These are phyloP conservation scores for Chaenocephalus aceratus DNA, from an alignment of 2,113 vertebrate species.

Conservation along the genomic window DNA sequence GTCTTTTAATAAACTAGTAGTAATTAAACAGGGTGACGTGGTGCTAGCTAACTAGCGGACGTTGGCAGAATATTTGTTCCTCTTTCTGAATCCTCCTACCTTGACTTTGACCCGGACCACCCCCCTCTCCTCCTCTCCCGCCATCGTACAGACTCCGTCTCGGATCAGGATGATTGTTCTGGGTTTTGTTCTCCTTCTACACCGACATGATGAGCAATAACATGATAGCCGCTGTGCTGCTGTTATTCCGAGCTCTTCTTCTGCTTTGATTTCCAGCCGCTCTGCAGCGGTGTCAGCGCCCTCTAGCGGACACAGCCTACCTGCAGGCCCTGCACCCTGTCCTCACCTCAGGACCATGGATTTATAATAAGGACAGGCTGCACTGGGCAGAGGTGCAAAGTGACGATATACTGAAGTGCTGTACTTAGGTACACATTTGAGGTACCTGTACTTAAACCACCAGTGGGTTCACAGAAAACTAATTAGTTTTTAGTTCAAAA, in stretches of 20 bases:
- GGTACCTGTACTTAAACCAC: too few relatives aligned
- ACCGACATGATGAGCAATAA: constrained; percentile 39
- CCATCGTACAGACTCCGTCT: constrained; percentile 75
- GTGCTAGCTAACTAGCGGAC: constrained; percentile 27
- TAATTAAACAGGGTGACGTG: constrained; percentile 2
- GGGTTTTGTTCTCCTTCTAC: constrained; percentile 38
- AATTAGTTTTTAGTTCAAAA: too few relatives aligned
- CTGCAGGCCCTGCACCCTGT: too few relatives aligned
- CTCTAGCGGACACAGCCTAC: constrained; percentile 1
- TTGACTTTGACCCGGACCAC: constrained; percentile 87
- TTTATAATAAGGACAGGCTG: too few relatives aligned
- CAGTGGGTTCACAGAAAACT: too few relatives aligned
- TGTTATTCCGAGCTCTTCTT: constrained; percentile 39
- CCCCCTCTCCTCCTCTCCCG: constrained; percentile 85
- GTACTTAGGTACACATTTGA: too few relatives aligned
- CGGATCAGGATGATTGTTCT: constrained; percentile 4
- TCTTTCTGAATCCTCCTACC: constrained; percentile 66
- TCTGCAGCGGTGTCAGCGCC: neutral
- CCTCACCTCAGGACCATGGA: too few relatives aligned
- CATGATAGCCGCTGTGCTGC: constrained; percentile 14
- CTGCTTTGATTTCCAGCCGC: neutral
- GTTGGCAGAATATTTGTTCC: neutral
- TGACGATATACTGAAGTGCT: too few relatives aligned
- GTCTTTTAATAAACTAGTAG: neutral
- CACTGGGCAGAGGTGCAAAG: too few relatives aligned